Base-by-base conservation (phyloP, 2,113 vertebrate genomes). In the Albula glossodonta region DNA sequence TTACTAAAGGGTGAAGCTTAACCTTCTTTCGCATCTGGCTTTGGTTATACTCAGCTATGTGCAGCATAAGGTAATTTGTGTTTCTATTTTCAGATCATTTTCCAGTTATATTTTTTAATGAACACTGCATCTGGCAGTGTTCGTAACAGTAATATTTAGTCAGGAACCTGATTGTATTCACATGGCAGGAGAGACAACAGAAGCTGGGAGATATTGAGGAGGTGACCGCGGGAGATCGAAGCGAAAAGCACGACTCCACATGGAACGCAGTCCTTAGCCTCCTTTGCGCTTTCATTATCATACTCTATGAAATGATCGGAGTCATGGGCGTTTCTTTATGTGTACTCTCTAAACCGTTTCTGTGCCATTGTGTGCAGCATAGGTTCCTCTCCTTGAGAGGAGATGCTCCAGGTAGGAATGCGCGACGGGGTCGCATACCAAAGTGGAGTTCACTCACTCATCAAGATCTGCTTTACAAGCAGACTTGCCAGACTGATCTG, bases 101-200 rank as follows among this genome's bases (percentile, higher is more conserved):
- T 87, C 82, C 89, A 41, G 19, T 84, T 89, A 90, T 79, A 79
- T 31, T 87, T 85, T 41, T 88, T 88, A 86, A 89, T 87, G 86
- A 87, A 84, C 74, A 88, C 87, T 81, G 84, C 89, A 91, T 90
- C 87, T 89, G 86, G 87, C 88, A 25, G 87, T 82, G 74, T 87
- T 88, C 91, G 91, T 89, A 92, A 91, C 88, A 91, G 90, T 93
- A 92, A 90, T 89, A 91, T 91, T 90, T 91, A 88, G 92, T 94
- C 92, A 93, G 93, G 90, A 92, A 86, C 90, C 88, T 91, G 89
- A 92, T 91, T 93, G 89, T 89, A 91, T 94, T 93, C 92, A 92
- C 90, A 93, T 92, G 93, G 92, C 88, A 91, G 90, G 92, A 86
- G 88, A 89, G 91, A 89, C 89, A 53, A 66, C 91, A 87, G 89